Evolutionary conservation across 92 coral and sea anemone species (phyloP).

Genomic region (Metridium senile): DNA sequence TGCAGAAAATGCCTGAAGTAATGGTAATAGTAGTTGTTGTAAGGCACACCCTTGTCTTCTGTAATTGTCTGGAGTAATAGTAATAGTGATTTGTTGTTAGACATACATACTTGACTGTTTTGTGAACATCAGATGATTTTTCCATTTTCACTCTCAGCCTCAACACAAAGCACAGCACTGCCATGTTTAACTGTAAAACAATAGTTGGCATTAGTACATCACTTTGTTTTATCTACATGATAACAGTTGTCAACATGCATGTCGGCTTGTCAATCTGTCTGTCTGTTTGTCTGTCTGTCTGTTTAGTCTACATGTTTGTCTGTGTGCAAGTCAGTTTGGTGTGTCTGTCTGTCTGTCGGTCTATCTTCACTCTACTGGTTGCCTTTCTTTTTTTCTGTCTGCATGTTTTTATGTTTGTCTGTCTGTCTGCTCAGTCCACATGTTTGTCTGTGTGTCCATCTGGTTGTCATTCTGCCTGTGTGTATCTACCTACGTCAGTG

Average conservation of each 20-base stretch:
- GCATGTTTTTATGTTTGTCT: background rate
- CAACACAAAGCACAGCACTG: slow-evolving; percentile 54
- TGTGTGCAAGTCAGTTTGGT: no score
- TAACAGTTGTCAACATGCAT: no score
- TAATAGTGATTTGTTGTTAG: background rate
- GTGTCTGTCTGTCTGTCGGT: no score
- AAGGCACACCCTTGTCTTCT: background rate
- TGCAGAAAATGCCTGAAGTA: no score
- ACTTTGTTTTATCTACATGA: no score
- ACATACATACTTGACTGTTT: slow-evolving; percentile 46
- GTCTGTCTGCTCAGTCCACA: background rate
- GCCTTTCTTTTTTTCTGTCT: no score
- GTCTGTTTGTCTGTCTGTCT: no score
- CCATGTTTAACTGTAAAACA: slow-evolving; percentile 54
- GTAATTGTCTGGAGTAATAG: background rate
- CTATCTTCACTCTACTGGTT: no score
- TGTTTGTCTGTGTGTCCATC: background rate
- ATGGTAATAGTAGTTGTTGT: no score
- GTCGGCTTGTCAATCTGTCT: no score
- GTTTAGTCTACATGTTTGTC: no score
- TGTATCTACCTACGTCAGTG: background rate
- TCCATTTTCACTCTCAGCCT: slow-evolving; percentile 46
- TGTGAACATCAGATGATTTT: background rate
- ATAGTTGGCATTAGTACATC: no score
- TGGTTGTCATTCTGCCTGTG: background rate